These are phyloP conservation scores for Resseliella maxima DNA, from an alignment of 2,888 invertebrate genomes.

Conservation along the genomic window DNA sequence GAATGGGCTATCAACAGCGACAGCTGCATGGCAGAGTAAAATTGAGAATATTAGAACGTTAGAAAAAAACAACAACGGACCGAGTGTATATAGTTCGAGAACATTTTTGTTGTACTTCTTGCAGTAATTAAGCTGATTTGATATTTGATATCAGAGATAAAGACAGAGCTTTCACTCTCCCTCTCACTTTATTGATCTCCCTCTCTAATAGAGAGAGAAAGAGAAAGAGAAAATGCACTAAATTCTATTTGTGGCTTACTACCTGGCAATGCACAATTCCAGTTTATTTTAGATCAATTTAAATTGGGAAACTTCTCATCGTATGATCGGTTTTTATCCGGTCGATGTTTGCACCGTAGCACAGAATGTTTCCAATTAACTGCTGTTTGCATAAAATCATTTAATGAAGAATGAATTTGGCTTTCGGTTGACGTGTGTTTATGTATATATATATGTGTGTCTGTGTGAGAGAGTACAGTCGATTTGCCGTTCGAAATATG, in stretches of 20 bases:
- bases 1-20: conserved; percentile 28
- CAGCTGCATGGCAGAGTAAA: not conserved
- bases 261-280: not conserved
- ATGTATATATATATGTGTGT: not conserved
- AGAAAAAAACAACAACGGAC: not conserved
- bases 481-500: not conserved
- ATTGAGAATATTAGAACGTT: too few species aligned
- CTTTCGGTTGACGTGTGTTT: not conserved
- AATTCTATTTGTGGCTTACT: conserved; percentile 7
- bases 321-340: not conserved
- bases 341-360: not conserved
- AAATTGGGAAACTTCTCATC: not conserved
- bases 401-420: conserved; percentile 41
- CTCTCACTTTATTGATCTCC: too few species aligned
- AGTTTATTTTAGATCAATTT: not conserved
- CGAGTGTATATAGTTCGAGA: not conserved
- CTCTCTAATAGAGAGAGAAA: not conserved
- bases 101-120: not conserved
- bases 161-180: too few species aligned
- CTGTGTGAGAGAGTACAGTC: not conserved
- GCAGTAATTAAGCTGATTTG: conserved; percentile 29
- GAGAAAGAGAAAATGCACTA: not conserved
- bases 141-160: not conserved
- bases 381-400: conserved; percentile 33
- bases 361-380: not conserved